A percentile compares a stretch with the other conserved stretches of the same genome.
Evolutionary conservation across 2,113 vertebrate genomes (phyloP).

Genomic region (Lycaon pictus): DNA sequence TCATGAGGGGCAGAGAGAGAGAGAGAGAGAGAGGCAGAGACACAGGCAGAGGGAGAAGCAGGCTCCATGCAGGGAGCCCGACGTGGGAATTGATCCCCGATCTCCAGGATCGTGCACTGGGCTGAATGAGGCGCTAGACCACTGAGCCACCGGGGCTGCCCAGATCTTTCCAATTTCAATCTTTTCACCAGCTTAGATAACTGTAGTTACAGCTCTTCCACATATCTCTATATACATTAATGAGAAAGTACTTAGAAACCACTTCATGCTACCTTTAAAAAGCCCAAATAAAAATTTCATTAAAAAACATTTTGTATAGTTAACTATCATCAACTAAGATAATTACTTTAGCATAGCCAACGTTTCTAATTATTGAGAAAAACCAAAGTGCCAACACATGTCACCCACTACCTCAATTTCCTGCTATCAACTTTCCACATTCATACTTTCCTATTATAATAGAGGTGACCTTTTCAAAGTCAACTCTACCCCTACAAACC

Average conservation of each 20-base stretch:
- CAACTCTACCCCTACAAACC: background rate
- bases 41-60: too few species aligned
- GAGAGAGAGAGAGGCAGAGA: too few species aligned
- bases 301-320: constrained; percentile 50
- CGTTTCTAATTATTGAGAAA: constrained; percentile 37
- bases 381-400: constrained; percentile 40
- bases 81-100: too few species aligned
- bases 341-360: constrained; percentile 54
- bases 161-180: background rate
- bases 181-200: background rate
- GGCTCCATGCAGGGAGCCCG: too few species aligned
- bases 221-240: background rate
- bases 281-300: constrained; percentile 31
- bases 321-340: constrained; percentile 14
- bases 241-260: constrained; percentile 1
- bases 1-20: too few species aligned
- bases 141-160: too few species aligned
- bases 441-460: background rate
- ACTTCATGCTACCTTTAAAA: constrained; percentile 29
- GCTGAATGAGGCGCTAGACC: too few species aligned
- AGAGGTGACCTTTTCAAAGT: constrained; percentile 30
- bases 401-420: constrained; percentile 19
- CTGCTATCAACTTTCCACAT: background rate
- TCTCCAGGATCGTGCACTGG: too few species aligned
- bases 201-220: background rate